Conservation (phyloP, 1,140 invertebrate genomes). For the Solenopsis fugax region DNA sequence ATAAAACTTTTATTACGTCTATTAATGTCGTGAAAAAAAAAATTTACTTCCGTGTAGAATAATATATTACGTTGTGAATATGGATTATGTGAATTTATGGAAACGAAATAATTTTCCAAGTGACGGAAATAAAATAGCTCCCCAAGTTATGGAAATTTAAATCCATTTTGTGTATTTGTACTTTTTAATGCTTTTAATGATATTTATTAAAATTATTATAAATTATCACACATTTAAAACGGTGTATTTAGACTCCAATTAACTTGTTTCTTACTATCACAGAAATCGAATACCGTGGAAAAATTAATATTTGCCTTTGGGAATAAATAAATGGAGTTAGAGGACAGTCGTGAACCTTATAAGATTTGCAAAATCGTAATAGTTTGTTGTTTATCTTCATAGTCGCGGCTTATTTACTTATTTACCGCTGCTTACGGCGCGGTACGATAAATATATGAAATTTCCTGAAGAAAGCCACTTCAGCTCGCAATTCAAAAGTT, state of each 20-base stretch:
- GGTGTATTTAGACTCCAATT: neutral
- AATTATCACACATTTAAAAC: neutral
- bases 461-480: slow-evolving; percentile 59
- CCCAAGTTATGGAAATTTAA: neutral
- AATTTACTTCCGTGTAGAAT: neutral
- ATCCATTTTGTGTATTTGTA: neutral
- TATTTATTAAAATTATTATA: neutral
- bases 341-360: slow-evolving; percentile 6
- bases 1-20: slow-evolving; percentile 47
- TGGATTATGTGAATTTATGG: slow-evolving; percentile 1
- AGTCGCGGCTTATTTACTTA: slow-evolving; percentile 50
- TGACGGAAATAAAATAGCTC: neutral
- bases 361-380: slow-evolving; percentile 48
- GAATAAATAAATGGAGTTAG: slow-evolving; percentile 28
- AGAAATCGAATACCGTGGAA: neutral
- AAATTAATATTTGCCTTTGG: slow-evolving; percentile 25
- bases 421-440: slow-evolving; percentile 37
- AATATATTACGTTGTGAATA: neutral
- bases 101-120: neutral
- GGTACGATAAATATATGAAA: slow-evolving; percentile 59
- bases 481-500: slow-evolving; percentile 63
- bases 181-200: neutral
- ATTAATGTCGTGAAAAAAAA: slow-evolving; percentile 32
- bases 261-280: neutral
- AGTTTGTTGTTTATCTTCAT: slow-evolving; percentile 45